These are phyloP conservation scores for Rhinichthys klamathensis DNA, from an alignment of 2,113 vertebrate genomes.

Conservation along the genomic window DNA sequence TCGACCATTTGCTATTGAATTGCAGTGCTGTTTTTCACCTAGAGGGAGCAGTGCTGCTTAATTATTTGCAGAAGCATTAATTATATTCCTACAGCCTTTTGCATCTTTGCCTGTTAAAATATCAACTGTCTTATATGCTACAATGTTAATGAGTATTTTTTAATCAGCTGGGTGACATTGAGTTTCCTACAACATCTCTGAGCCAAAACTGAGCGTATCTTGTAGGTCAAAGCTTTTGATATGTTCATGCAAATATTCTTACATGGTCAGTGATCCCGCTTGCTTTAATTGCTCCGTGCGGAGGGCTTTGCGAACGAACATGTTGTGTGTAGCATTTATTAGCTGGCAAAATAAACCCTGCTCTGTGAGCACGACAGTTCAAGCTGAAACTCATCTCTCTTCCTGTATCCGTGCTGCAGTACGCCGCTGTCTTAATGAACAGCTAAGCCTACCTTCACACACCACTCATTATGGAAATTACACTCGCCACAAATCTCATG, in stretches of 20 bases:
- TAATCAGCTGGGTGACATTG: not conserved
- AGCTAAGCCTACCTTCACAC: slow-evolving; percentile 45
- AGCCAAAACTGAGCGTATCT: not conserved
- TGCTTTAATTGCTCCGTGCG: slow-evolving; percentile 1
- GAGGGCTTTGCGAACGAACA: slow-evolving; percentile 16
- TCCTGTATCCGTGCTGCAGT: not conserved
- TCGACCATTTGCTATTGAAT: not conserved
- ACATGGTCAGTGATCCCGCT: slow-evolving; percentile 24
- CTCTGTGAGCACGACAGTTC: slow-evolving; percentile 29
- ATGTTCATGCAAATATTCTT: slow-evolving; percentile 26
- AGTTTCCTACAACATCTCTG: not conserved
- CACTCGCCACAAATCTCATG: slow-evolving; percentile 42
- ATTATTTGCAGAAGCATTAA: slow-evolving; percentile 3
- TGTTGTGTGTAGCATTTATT: slow-evolving; percentile 34
- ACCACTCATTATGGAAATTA: slow-evolving; percentile 55
- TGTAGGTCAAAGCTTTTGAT: slow-evolving; percentile 30
- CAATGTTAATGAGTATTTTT: slow-evolving; percentile 3
- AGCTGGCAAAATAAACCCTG: slow-evolving; percentile 43
- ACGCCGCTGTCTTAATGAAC: slow-evolving; percentile 39
- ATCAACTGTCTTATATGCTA: not conserved
- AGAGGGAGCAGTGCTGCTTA: slow-evolving; percentile 44
- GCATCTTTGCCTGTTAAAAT: not conserved
- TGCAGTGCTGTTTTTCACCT: slow-evolving; percentile 1
- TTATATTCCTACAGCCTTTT: slow-evolving; percentile 4
- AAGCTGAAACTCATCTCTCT: slow-evolving; percentile 36